phyloP scores from a whole-genome alignment of 1,140 invertebrate species.

The Pararge aegeria region DNA sequence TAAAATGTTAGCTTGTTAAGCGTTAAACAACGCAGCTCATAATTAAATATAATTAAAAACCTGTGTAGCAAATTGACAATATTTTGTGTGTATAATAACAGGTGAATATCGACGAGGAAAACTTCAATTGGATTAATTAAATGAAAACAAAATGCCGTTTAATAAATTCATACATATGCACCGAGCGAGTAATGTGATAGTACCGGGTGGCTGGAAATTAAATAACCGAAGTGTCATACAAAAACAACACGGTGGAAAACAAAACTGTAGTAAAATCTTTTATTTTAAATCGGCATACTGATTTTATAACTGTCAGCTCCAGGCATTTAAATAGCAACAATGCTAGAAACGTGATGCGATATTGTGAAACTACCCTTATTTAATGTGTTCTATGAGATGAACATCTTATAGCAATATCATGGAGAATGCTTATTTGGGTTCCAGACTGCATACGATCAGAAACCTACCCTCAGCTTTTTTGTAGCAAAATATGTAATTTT shows the following conservation, averaged over 20 bases:
- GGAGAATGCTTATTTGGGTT: no score
- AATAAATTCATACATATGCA: background rate
- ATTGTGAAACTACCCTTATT: background rate
- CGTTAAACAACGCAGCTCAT: no score
- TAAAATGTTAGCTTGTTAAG: no score
- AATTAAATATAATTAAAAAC: no score
- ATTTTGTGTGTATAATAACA: no score
- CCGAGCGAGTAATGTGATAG: background rate
- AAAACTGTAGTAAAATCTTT: background rate
- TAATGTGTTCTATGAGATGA: no score
- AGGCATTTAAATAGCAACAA: background rate
- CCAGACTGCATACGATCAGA: no score
- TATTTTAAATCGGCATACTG: background rate
- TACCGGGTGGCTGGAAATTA: background rate
- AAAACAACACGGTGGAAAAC: background rate
- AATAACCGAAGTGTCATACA: conserved; percentile 1
- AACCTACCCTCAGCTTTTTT: no score
- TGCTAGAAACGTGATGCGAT: background rate
- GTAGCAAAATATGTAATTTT: no score
- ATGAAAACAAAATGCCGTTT: background rate
- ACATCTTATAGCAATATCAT: no score
- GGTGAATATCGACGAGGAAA: no score
- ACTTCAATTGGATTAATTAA: background rate
- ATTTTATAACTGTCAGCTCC: background rate
- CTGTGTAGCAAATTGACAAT: no score